Conservation (phyloP, 2,113 vertebrate species). For the Clarias gariepinus region DNA sequence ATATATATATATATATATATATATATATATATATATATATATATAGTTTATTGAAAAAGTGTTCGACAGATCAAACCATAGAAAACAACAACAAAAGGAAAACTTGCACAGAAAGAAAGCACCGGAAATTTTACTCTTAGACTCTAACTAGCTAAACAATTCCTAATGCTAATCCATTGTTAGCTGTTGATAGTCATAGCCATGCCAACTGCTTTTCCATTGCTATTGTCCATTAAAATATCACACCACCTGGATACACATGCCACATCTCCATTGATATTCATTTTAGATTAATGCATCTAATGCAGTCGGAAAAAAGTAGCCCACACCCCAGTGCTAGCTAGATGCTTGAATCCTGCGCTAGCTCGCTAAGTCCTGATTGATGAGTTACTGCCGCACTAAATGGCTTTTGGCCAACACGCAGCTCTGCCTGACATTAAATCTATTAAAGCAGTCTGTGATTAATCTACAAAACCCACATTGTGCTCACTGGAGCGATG, state of each 20-base stretch:
- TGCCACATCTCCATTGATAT: not conserved
- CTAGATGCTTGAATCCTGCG: not conserved
- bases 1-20: too few species aligned
- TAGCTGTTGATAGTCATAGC: not conserved
- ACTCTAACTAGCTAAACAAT: not conserved
- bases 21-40: too few species aligned
- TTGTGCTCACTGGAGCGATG: slow-evolving; percentile 7
- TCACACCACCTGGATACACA: not conserved
- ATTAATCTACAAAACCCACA: slow-evolving; percentile 45
- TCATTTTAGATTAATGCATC: not conserved
- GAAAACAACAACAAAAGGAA: not conserved
- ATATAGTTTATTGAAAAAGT: too few species aligned
- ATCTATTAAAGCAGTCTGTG: slow-evolving; percentile 45
- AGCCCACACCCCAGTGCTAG: not conserved
- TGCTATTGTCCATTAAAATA: not conserved
- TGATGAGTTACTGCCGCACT: slow-evolving; percentile 33
- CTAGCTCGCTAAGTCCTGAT: slow-evolving; percentile 7
- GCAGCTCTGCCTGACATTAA: slow-evolving; percentile 36
- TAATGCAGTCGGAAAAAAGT: not conserved
- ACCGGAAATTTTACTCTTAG: not conserved
- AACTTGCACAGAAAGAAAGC: not conserved
- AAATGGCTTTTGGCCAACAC: slow-evolving; percentile 36
- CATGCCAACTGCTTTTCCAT: not conserved
- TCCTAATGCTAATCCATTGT: not conserved
- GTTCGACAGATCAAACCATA: not conserved